A percentile compares a stretch with the other conserved stretches of the same genome.
Conservation (phyloP, 2,888 invertebrate species). For the Callyntrura guangdongensis region DNA sequence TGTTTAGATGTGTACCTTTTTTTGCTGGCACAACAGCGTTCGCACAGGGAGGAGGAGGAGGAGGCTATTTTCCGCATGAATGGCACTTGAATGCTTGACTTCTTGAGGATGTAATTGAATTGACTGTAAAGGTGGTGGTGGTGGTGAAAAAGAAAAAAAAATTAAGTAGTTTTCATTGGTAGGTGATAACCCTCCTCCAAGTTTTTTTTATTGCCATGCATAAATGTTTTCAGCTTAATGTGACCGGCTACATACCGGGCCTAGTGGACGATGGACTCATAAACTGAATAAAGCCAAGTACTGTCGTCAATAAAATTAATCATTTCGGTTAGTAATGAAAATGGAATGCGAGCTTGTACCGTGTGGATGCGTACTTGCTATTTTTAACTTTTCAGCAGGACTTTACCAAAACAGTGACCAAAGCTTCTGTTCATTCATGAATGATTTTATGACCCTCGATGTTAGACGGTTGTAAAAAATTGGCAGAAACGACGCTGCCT, state of each 20-base stretch:
- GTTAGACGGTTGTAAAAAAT: too few species aligned
- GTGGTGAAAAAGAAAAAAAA: slow-evolving; percentile 14
- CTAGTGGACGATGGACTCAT: slow-evolving; percentile 16
- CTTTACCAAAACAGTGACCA: background rate
- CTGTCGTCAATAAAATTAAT: slow-evolving; percentile 35
- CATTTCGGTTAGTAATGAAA: background rate
- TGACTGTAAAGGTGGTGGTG: background rate
- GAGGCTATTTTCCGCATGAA: slow-evolving; percentile 58
- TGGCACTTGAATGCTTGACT: slow-evolving; percentile 58
- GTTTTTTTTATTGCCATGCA: background rate
- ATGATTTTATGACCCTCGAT: too few species aligned
- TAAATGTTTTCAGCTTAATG: too few species aligned
- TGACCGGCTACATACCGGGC: too few species aligned
- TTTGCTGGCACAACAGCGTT: background rate
- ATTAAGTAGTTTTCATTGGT: slow-evolving; percentile 44
- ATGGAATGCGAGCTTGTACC: background rate
- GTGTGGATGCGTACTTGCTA: background rate
- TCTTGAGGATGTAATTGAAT: slow-evolving; percentile 46
- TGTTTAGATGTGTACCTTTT: background rate
- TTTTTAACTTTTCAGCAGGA: background rate
- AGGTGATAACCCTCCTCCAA: slow-evolving; percentile 39
- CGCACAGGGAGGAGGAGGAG: background rate
- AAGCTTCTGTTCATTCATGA: background rate
- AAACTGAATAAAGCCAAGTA: background rate
- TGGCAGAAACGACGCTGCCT: too few species aligned